Evolutionary conservation across 1,140 invertebrate species (phyloP).

Genomic region (Nephila pilipes): DNA sequence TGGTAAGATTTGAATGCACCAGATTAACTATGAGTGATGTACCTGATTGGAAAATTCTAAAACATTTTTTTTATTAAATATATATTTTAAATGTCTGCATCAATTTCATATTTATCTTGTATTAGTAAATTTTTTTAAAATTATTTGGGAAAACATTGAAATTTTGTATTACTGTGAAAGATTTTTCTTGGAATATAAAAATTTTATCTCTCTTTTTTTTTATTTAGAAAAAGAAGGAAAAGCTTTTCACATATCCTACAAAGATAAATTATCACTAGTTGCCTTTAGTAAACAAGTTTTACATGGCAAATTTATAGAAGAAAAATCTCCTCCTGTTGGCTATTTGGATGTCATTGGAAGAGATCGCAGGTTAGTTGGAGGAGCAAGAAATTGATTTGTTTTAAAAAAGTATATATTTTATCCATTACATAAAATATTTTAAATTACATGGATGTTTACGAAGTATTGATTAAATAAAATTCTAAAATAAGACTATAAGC

Average conservation of each 20-base stretch:
- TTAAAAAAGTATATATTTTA: not conserved
- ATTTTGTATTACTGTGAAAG: not conserved
- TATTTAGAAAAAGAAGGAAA: constrained; percentile 97
- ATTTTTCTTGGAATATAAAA: not conserved
- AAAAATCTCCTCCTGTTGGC: constrained; percentile 91
- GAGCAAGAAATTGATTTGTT: not conserved
- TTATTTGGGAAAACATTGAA: not conserved
- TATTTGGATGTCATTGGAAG: constrained; percentile 97
- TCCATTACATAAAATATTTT: too few relatives aligned
- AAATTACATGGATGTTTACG: too few relatives aligned
- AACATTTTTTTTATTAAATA: too few relatives aligned
- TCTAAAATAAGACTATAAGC: too few relatives aligned
- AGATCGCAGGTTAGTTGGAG: constrained; percentile 87
- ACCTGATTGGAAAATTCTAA: not conserved
- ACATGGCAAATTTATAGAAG: constrained; percentile 90
- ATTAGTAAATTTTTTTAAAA: not conserved
- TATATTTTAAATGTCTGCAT: not conserved
- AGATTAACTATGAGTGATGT: not conserved
- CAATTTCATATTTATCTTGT: not conserved
- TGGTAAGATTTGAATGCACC: not conserved
- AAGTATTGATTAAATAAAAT: too few relatives aligned
- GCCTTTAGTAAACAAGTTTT: constrained; percentile 95
- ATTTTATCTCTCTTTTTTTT: not conserved
- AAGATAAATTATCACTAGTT: constrained; percentile 94
- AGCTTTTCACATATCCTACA: constrained; percentile 95